Base-by-base conservation (phyloP, 2,888 invertebrate genomes). In the Drosophila planitibia region DNA sequence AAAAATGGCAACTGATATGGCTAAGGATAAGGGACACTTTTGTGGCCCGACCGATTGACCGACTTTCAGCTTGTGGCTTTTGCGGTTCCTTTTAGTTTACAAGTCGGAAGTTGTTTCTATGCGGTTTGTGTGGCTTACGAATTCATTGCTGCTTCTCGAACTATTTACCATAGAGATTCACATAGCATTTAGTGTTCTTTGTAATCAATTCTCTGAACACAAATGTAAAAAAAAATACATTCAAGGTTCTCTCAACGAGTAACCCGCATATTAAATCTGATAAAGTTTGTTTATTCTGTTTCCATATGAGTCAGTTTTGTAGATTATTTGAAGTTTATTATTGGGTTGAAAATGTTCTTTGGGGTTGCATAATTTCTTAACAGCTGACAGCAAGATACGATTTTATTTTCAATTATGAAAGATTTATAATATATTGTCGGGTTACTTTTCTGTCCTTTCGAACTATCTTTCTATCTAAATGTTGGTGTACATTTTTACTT, bases 41-140 rank as follows among this genome's bases (percentile, higher is more conserved):
- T 75, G 77, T 64, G 79, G 77, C 51, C 37, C 64, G 75, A 70
- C 64, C 67, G 67, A 67, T 74, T 70, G 79, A 67, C 79, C 74
- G 79, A 74, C 39, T 64, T 74, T 70, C 33, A 49, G 60, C 28
- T 79, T 75, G 58, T 58, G 60, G 66, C 28, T 61, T 55, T 37
- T 70, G 57, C n/a, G 33, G 49, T 61, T 51, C 30, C 44, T 44
- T 61, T 49, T 14, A 57, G 51, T 47, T 41, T 44, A 32, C 16
- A 16, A 55, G 49, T 49, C 28, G n/a, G 39, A 37, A 60, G 37
- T 61, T 53, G 52, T n/a, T 66, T 22, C 44, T 63, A 39, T 64
- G 55, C 30, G 51, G 68, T 25, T 60, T 51, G 1, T 62, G 55
- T 44, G 68, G 30, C 22, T 54, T 4, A 14, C 37, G 37, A 62